Base-by-base conservation (phyloP, 2,888 invertebrate species). In the Aleiodes leptofemur region DNA sequence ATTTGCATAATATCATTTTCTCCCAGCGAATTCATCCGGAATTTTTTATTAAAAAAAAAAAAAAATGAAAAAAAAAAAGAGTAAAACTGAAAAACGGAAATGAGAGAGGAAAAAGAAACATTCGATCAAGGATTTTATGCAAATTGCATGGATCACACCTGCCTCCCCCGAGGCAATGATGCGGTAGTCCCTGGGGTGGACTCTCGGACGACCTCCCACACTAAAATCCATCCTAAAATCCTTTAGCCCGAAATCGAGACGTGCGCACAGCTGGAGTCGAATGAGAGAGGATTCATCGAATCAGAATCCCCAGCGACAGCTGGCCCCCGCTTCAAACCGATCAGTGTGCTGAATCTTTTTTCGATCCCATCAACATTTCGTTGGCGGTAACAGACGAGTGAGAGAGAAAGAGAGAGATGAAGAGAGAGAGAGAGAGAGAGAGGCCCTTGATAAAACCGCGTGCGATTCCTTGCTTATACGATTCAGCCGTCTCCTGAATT, bases 201-300 rank as follows among this genome's bases (percentile, higher is more conserved):
- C 43, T 64, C 64, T 38, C 48, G 64, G 64, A 71, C 79, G 79
- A 77, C 78, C 79, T 77, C 79, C 79, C 79, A 79, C 78, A 78
- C 78, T 75, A 71, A 43, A 23, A 34, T 9, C 57, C 57, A 48
- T 71, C 59, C 57, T 50, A 59, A 71, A 57, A 61, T 61, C 43
- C 64, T 72, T 69, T 23, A 23, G n/a, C 23, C 70, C 53, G 70
- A 73, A 74, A 79, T 76, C 77, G 74, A 68, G 72, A 78, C 74
- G 76, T 72, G 75, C 51, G 73, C 77, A 77, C 79, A 80, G 79
- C 77, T 78, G 79, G 76, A 76, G 69, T 71, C 68, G 76, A 73
- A 72, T 73, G 48, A 64, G 38, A 14, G 71, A 14, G 71, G 53
- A 74, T 64, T 74, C 70, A 57, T 69, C 64, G 68, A 69, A 72